Conservation (phyloP, 2,888 invertebrate species). For the Orthosia cruda region DNA sequence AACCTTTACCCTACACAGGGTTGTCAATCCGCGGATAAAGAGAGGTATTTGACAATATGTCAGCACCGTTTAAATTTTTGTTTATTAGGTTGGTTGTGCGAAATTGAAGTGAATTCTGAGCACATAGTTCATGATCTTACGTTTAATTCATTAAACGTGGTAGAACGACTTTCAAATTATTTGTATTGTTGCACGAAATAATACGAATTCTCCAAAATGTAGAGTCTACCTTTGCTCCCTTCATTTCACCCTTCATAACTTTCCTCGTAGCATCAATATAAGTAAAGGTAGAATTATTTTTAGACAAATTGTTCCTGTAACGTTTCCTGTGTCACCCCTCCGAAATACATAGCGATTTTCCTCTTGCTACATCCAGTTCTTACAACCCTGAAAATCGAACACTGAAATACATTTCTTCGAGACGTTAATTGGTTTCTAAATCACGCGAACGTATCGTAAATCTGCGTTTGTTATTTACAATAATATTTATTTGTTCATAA, state of each 20-base stretch:
- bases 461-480: conserved; percentile 66
- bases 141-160: not conserved
- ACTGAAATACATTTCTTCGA: conserved; percentile 57
- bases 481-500: conserved; percentile 67
- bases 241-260: conserved; percentile 12
- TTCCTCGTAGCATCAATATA: conserved; percentile 5
- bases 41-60: conserved; percentile 2
- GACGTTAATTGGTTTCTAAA: conserved; percentile 71
- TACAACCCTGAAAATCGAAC: conserved; percentile 57
- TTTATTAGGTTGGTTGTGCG: not conserved
- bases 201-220: not conserved
- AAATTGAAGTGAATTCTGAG: not conserved
- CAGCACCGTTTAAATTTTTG: not conserved
- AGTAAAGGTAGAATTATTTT: conserved; percentile 34
- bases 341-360: conserved; percentile 25
- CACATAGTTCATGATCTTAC: not conserved
- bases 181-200: not conserved
- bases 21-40: conserved; percentile 18
- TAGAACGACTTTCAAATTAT: not conserved
- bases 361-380: conserved; percentile 17
- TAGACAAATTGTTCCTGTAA: conserved; percentile 38
- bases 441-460: conserved; percentile 71
- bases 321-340: conserved; percentile 44
- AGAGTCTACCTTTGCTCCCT: not conserved
- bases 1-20: conserved; percentile 56